A percentile compares a stretch with the other conserved stretches of the same genome.
These are phyloP conservation scores for Itoplectis maculator DNA, from an alignment of 2,888 invertebrate genomes.

Conservation along the genomic window DNA sequence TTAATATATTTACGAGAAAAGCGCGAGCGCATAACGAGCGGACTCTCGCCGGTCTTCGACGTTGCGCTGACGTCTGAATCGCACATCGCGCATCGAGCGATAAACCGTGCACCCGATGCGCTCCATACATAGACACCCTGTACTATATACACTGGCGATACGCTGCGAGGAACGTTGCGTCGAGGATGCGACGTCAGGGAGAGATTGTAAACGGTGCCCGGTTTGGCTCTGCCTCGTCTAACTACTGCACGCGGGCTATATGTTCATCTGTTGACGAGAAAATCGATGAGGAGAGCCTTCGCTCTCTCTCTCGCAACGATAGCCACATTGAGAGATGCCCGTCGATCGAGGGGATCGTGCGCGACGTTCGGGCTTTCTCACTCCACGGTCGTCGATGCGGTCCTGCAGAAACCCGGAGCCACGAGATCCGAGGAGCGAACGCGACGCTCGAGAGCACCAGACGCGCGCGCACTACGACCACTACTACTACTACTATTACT, in stretches of 20 bases:
- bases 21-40: neutral
- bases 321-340: slow-evolving; percentile 54
- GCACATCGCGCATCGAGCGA: slow-evolving; percentile 7
- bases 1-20: neutral
- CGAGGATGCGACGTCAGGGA: slow-evolving; percentile 26
- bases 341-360: slow-evolving; percentile 47
- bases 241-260: slow-evolving; percentile 30
- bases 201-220: slow-evolving; percentile 55
- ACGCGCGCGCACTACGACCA: slow-evolving; percentile 25
- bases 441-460: slow-evolving; percentile 58
- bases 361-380: slow-evolving; percentile 52
- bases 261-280: slow-evolving; percentile 51
- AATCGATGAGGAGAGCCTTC: slow-evolving; percentile 54
- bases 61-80: slow-evolving; percentile 45
- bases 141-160: neutral
- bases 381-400: slow-evolving; percentile 32
- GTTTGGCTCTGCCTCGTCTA: slow-evolving; percentile 33
- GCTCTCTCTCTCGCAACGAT: no score
- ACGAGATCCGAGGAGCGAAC: slow-evolving; percentile 49
- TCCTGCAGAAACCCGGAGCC: slow-evolving; percentile 50
- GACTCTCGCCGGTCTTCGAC: slow-evolving; percentile 17
- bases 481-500: no score
- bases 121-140: no score
- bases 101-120: neutral
- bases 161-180: slow-evolving; percentile 11